Conservation (phyloP, 2,113 vertebrate species). For the Felis catus region DNA sequence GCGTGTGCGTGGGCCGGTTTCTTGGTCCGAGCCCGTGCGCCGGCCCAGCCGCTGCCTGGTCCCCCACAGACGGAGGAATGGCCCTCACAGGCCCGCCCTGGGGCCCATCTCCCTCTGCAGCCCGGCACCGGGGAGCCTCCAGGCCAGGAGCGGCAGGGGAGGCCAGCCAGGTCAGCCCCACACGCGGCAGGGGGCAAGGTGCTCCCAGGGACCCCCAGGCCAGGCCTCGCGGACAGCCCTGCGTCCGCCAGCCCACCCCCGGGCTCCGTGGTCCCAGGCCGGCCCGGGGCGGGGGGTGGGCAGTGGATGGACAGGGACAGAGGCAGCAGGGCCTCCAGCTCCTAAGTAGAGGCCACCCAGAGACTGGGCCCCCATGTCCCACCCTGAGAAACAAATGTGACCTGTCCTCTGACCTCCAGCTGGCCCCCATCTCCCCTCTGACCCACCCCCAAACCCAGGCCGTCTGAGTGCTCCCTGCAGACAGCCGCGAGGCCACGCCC, state of each 20-base stretch:
- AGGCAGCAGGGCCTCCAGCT: neutral
- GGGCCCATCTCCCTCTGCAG: neutral
- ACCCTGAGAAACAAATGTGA: slow-evolving; percentile 51
- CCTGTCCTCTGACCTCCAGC: neutral
- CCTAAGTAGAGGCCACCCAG: slow-evolving; percentile 31
- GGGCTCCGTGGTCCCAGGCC: accelerated
- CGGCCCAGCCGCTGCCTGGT: accelerated
- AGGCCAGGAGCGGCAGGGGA: neutral
- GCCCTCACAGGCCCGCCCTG: accelerated
- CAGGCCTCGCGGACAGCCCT: neutral
- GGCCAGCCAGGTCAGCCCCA: neutral
- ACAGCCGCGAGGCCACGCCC: accelerated
- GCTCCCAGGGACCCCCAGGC: accelerated
- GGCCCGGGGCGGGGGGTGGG: accelerated
- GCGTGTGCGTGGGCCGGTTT: neutral
- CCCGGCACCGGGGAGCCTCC: accelerated
- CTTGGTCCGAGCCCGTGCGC: too few relatives aligned
- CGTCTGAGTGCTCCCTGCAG: neutral
- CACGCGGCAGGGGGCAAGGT: too few relatives aligned
- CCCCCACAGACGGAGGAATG: accelerated
- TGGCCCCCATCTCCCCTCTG: neutral
- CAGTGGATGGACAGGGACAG: neutral
- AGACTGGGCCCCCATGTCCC: neutral
- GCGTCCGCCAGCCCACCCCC: accelerated
- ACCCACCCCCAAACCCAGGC: neutral